Percentiles rank a stretch among this genome's conserved stretches.
phyloP scores from a whole-genome alignment of 53 echinoderm and acorn worm species.

The Apostichopus leukothele region DNA sequence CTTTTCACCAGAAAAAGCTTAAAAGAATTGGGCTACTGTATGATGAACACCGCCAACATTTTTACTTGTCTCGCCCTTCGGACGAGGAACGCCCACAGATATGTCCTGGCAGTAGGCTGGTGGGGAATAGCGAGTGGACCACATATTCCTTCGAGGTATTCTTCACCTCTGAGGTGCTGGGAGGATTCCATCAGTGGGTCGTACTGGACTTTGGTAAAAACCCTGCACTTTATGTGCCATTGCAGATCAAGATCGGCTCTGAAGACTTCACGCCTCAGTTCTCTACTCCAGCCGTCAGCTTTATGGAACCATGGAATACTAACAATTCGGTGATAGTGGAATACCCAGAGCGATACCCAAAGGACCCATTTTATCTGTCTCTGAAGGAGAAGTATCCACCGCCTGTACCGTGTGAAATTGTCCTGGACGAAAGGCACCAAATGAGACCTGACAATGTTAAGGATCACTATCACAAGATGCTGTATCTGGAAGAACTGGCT shows the following conservation, averaged over 20 bases:
- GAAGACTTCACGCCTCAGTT: slow-evolving; percentile 17
- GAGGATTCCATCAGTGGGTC: slow-evolving; percentile 92
- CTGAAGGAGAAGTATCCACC: slow-evolving; percentile 34
- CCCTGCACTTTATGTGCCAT: slow-evolving; percentile 31
- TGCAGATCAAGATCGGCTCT: slow-evolving; percentile 23
- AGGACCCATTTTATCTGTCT: slow-evolving; percentile 10
- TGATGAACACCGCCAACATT: slow-evolving; percentile 80
- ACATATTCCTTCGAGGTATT: slow-evolving; percentile 66
- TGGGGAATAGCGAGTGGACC: slow-evolving; percentile 46
- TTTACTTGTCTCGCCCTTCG: slow-evolving; percentile 66
- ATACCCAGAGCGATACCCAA: slow-evolving; percentile 1
- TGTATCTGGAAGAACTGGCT: slow-evolving; percentile 79
- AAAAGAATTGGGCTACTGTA: slow-evolving; percentile 88
- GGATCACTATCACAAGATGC: slow-evolving; percentile 87
- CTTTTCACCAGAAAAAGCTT: slow-evolving; percentile 61
- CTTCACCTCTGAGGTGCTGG: slow-evolving; percentile 65
- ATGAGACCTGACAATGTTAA: slow-evolving; percentile 68
- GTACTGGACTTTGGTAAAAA: slow-evolving; percentile 86
- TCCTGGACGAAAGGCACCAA: slow-evolving; percentile 44
- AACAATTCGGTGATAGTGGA: slow-evolving; percentile 33
- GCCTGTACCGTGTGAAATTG: not conserved
- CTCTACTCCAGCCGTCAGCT: not conserved
- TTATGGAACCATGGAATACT: slow-evolving; percentile 31
- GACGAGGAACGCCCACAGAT: slow-evolving; percentile 72
- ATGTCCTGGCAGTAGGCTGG: slow-evolving; percentile 64